phyloP scores from a whole-genome alignment of 2,113 vertebrate species.

The Patagioenas fasciata region DNA sequence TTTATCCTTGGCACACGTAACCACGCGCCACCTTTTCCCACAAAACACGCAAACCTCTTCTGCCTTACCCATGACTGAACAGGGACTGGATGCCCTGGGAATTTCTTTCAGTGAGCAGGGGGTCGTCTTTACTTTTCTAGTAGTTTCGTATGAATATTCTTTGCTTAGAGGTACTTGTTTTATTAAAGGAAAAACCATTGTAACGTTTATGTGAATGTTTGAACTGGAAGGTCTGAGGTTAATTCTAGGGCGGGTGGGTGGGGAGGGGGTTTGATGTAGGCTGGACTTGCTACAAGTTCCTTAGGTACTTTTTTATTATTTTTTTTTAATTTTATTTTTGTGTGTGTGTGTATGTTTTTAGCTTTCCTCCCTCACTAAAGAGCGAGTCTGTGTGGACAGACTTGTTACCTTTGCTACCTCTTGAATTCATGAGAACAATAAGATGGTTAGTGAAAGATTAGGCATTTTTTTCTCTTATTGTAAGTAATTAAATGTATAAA shows the following conservation, averaged over 20 bases:
- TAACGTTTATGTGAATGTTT: slow-evolving; percentile 90
- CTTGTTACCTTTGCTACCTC: slow-evolving; percentile 91
- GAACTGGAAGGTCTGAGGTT: slow-evolving; percentile 87
- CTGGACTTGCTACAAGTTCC: slow-evolving; percentile 78
- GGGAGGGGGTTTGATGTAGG: slow-evolving; percentile 75
- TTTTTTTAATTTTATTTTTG: slow-evolving; percentile 66
- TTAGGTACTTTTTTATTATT: slow-evolving; percentile 80
- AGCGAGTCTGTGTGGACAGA: slow-evolving; percentile 77
- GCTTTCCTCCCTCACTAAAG: slow-evolving; percentile 84
- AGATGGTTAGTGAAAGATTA: slow-evolving; percentile 82
- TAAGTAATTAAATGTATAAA: slow-evolving; percentile 88
- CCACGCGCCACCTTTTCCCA: slow-evolving; percentile 18
- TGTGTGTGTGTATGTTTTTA: slow-evolving; percentile 76
- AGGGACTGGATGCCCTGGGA: slow-evolving; percentile 62
- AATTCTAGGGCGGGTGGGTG: slow-evolving; percentile 67
- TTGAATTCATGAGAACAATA: slow-evolving; percentile 88
- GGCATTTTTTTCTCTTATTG: slow-evolving; percentile 75
- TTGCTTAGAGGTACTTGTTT: slow-evolving; percentile 89
- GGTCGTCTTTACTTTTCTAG: slow-evolving; percentile 72
- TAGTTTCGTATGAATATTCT: slow-evolving; percentile 76
- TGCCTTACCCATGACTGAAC: slow-evolving; percentile 74
- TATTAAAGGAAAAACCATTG: slow-evolving; percentile 81
- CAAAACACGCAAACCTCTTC: slow-evolving; percentile 55
- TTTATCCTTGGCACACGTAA: not conserved
- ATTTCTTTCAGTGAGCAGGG: slow-evolving; percentile 70